Evolutionary conservation across 2,888 invertebrate species (phyloP).

Genomic region (Drosophila demipolita): DNA sequence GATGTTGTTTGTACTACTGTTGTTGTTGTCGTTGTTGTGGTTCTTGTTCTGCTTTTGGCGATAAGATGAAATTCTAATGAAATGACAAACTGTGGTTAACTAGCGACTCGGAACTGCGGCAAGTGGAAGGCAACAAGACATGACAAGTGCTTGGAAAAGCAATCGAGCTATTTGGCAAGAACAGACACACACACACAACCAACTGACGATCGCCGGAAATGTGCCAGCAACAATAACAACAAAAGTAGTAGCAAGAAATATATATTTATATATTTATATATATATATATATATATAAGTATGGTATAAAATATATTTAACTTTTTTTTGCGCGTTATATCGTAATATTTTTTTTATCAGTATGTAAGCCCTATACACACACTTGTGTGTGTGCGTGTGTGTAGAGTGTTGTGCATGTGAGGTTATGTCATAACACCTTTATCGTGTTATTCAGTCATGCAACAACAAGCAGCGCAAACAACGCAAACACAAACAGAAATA

Average conservation of each 20-base stretch:
- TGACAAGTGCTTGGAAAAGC: constrained; percentile 47
- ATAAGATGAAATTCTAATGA: constrained; percentile 64
- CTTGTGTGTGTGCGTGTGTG: not conserved
- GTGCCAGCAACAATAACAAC: constrained; percentile 22
- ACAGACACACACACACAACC: constrained; percentile 4
- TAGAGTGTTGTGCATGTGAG: constrained; percentile 32
- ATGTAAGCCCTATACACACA: constrained; percentile 23
- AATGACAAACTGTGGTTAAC: constrained; percentile 56
- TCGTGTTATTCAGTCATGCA: constrained; percentile 60
- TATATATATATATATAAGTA: not conserved
- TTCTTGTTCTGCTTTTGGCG: constrained; percentile 27
- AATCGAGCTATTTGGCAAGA: constrained; percentile 42
- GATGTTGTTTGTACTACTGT: not conserved
- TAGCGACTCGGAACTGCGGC: constrained; percentile 43
- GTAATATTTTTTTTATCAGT: constrained; percentile 43
- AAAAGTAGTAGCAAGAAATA: constrained; percentile 9
- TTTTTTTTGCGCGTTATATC: constrained; percentile 30
- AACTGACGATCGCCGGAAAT: constrained; percentile 50
- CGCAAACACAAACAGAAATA: constrained; percentile 24
- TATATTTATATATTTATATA: not conserved
- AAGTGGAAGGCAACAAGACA: constrained; percentile 37
- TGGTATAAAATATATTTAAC: constrained; percentile 29
- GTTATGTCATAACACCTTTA: constrained; percentile 62
- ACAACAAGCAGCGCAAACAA: constrained; percentile 38
- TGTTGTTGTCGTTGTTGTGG: constrained; percentile 4